Evolutionary conservation across 2,797 vertebrate genomes (phyloP).

Genomic region (Sandelia bainsii): DNA sequence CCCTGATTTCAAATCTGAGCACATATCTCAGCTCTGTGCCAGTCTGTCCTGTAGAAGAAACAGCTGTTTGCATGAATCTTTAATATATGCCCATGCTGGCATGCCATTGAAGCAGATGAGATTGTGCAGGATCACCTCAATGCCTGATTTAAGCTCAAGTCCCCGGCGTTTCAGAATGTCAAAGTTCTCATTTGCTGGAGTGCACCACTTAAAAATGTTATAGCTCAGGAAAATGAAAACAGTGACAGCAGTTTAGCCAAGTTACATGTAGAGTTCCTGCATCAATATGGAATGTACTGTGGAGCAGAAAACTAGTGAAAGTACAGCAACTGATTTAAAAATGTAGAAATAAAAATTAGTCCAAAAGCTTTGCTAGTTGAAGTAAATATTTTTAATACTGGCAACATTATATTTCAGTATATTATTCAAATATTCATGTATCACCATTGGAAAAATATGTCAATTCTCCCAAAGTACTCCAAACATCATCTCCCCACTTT

Average conservation of each 20-base stretch:
- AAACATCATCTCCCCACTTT: neutral
- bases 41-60: conserved; percentile 71
- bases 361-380: neutral
- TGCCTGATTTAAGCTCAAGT: conserved; percentile 60
- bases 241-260: neutral
- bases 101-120: conserved; percentile 53
- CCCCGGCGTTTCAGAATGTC: conserved; percentile 56
- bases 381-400: neutral
- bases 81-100: conserved; percentile 73
- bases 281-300: too few relatives aligned
- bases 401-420: too few relatives aligned
- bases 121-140: conserved; percentile 55
- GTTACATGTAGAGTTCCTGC: neutral
- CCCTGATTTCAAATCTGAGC: conserved; percentile 69
- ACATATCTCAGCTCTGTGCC: conserved; percentile 51
- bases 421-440: neutral
- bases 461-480: neutral
- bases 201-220: conserved; percentile 44
- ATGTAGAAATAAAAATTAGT: neutral
- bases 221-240: conserved; percentile 31
- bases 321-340: neutral
- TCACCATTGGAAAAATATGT: neutral
- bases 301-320: neutral
- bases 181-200: conserved; percentile 58
- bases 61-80: conserved; percentile 85